Conservation (phyloP, 1,140 invertebrate species). For the Triops longicaudatus region DNA sequence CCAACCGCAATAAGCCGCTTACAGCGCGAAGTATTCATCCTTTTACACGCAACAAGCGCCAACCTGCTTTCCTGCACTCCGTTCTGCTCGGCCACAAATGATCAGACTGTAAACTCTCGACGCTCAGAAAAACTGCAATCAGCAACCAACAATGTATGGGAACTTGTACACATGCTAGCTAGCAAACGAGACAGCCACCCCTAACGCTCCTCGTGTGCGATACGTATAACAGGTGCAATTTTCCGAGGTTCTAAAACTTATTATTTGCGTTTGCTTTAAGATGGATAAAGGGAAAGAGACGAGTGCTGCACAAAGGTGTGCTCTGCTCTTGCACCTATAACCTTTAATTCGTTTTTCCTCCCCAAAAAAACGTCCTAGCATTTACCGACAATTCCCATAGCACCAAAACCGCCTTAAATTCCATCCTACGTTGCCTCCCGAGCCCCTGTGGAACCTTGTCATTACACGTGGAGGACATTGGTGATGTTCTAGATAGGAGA, state of each 20-base stretch:
- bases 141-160: not conserved
- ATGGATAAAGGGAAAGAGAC: not conserved
- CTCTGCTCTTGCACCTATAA: not conserved
- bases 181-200: not conserved
- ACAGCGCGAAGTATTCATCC: not conserved
- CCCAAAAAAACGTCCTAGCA: not conserved
- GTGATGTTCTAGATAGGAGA: not conserved
- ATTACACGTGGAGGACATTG: not conserved
- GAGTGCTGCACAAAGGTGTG: not conserved
- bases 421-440: not conserved
- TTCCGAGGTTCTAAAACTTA: not conserved
- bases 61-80: not conserved
- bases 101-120: not conserved
- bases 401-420: not conserved
- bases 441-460: not conserved
- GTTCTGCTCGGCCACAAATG: not conserved
- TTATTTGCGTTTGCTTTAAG: not conserved
- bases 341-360: not conserved
- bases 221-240: slow-evolving; percentile 7
- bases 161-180: not conserved
- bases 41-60: slow-evolving; percentile 5
- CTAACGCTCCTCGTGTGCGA: not conserved
- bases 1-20: not conserved
- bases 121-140: not conserved
- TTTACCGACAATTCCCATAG: not conserved